Percentiles rank a stretch among this genome's conserved stretches.
phyloP scores from a whole-genome alignment of 2,113 vertebrate genomes.

The Thryonomys swinderianus region DNA sequence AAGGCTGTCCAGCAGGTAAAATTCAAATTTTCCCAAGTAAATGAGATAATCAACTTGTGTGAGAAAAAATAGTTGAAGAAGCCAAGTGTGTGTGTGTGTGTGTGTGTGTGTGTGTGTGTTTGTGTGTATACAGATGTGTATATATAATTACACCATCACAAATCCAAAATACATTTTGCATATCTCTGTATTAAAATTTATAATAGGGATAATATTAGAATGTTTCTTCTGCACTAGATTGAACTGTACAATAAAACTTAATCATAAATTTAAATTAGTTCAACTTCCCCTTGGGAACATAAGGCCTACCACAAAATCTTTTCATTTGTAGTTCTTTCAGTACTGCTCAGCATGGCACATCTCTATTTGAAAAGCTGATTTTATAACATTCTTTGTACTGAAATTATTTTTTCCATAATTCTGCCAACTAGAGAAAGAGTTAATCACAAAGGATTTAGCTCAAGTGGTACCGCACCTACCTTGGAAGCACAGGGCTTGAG shows the following conservation, averaged over 20 bases:
- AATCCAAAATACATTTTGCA: not conserved
- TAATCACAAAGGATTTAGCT: too few relatives aligned
- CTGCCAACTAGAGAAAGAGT: not conserved
- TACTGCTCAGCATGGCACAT: not conserved
- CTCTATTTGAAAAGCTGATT: not conserved
- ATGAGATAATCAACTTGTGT: not conserved
- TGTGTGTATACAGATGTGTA: not conserved
- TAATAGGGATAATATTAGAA: not conserved
- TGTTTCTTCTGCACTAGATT: not conserved
- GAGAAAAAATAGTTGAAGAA: not conserved
- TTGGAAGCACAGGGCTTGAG: too few relatives aligned
- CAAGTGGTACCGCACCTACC: too few relatives aligned
- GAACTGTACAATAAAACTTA: not conserved
- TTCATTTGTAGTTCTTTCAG: not conserved
- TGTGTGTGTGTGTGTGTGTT: not conserved
- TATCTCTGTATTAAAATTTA: not conserved
- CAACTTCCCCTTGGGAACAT: not conserved
- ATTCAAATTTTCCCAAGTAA: not conserved
- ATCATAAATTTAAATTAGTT: slow-evolving; percentile 3
- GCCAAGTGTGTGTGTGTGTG: not conserved
- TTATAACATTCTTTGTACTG: not conserved
- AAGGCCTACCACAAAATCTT: not conserved
- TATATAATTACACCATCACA: not conserved
- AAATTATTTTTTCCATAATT: not conserved
- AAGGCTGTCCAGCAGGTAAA: slow-evolving; percentile 97